A percentile compares a stretch with the other conserved stretches of the same genome.
phyloP scores from a whole-genome alignment of 2,113 vertebrate genomes.

The Osmerus mordax region DNA sequence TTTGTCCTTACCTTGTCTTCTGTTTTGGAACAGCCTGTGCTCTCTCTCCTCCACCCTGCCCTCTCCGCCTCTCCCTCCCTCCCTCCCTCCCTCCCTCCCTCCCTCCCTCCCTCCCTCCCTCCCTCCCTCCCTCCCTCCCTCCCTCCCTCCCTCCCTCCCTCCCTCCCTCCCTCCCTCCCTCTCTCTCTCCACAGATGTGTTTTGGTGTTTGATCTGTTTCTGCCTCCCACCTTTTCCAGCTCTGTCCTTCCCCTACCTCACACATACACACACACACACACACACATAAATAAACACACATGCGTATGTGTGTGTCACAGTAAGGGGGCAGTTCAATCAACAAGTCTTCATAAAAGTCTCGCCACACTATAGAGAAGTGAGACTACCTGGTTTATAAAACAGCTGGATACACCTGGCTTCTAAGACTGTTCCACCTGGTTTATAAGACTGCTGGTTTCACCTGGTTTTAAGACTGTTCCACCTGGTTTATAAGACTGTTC shows the following conservation, averaged over 20 bases:
- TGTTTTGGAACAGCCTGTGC: constrained; percentile 8
- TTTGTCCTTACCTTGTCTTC: constrained; percentile 26
- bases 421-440: constrained; percentile 20
- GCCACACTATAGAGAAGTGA: not conserved
- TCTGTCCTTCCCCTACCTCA: not conserved
- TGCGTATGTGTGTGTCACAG: not conserved
- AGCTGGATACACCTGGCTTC: not conserved
- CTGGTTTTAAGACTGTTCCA: constrained; percentile 26
- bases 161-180: not conserved
- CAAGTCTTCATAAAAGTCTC: not conserved
- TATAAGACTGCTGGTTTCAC: constrained; percentile 30
- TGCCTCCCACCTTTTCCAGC: not conserved
- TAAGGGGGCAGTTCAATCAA: not conserved
- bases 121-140: not conserved
- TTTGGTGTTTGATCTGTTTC: not conserved
- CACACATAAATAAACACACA: too few relatives aligned
- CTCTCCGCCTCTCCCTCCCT: not conserved
- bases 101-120: constrained; percentile 8
- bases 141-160: not conserved
- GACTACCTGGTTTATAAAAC: too few relatives aligned
- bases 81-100: not conserved
- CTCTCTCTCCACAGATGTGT: not conserved
- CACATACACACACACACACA: too few relatives aligned
- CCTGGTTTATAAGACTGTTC: constrained; percentile 55
- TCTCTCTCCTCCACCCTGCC: not conserved